These are phyloP conservation scores for Vanessa atalanta DNA, from an alignment of 1,140 invertebrate species.

Conservation along the genomic window DNA sequence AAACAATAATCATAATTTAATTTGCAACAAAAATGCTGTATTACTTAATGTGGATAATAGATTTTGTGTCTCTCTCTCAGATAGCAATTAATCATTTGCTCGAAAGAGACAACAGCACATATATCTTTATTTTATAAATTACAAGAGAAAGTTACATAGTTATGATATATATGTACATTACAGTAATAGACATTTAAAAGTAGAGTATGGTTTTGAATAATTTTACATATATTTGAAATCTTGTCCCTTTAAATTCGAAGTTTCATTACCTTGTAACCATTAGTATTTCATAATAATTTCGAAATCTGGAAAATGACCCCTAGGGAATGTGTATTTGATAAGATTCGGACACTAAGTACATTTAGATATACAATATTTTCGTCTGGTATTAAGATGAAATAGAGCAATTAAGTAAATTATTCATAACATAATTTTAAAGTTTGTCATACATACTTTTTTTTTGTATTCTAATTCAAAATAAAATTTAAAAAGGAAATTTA, in stretches of 20 bases:
- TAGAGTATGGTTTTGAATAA: not conserved
- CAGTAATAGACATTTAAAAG: not conserved
- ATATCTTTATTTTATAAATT: not conserved
- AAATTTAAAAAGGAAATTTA: conserved; percentile 8
- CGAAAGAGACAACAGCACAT: not conserved
- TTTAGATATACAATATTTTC: not conserved
- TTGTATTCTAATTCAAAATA: not conserved
- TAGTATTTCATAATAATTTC: not conserved
- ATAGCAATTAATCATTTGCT: not conserved
- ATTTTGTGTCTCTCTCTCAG: not conserved
- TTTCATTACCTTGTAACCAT: conserved; percentile 12
- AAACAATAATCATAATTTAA: not conserved
- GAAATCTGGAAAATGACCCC: not conserved
- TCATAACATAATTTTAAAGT: not conserved
- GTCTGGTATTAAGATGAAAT: not conserved
- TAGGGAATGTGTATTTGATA: not conserved
- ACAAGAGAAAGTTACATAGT: not conserved
- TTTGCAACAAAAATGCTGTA: not conserved
- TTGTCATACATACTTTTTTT: not conserved
- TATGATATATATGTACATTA: not conserved
- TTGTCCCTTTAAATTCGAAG: conserved; percentile 11
- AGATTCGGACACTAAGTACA: not conserved
- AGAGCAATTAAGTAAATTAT: not conserved
- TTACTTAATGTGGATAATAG: not conserved
- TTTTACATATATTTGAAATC: not conserved